phyloP scores from a whole-genome alignment of 2,797 vertebrate genomes.

The Picus viridis region DNA sequence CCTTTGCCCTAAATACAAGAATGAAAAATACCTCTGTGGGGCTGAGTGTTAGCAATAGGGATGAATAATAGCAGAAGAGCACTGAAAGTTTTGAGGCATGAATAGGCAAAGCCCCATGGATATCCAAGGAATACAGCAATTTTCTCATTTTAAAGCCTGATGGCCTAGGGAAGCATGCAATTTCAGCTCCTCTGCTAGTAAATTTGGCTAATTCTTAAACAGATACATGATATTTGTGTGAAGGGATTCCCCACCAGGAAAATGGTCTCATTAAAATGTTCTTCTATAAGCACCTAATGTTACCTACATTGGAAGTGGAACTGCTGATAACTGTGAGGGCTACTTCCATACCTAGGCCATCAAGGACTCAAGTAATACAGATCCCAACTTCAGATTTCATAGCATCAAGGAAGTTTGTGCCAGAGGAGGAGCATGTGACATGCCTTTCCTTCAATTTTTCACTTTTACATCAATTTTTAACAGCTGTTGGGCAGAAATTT shows the following conservation, averaged over 20 bases:
- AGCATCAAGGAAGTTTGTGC: not conserved
- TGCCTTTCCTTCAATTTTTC: not conserved
- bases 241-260: not conserved
- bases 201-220: not conserved
- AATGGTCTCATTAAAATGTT: not conserved
- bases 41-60: not conserved
- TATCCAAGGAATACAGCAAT: not conserved
- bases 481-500: not conserved
- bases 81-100: not conserved
- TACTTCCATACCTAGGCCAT: not conserved
- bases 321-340: not conserved
- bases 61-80: not conserved
- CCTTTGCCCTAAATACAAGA: not conserved
- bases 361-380: not conserved
- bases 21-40: not conserved
- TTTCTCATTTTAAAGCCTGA: not conserved
- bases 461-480: not conserved
- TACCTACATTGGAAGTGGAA: not conserved
- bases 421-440: not conserved
- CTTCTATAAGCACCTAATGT: not conserved
- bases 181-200: not conserved
- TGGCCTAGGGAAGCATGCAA: not conserved
- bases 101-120: not conserved
- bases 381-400: not conserved
- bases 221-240: not conserved